These are phyloP conservation scores for Hyles euphorbiae DNA, from an alignment of 1,140 invertebrate species.

Conservation along the genomic window DNA sequence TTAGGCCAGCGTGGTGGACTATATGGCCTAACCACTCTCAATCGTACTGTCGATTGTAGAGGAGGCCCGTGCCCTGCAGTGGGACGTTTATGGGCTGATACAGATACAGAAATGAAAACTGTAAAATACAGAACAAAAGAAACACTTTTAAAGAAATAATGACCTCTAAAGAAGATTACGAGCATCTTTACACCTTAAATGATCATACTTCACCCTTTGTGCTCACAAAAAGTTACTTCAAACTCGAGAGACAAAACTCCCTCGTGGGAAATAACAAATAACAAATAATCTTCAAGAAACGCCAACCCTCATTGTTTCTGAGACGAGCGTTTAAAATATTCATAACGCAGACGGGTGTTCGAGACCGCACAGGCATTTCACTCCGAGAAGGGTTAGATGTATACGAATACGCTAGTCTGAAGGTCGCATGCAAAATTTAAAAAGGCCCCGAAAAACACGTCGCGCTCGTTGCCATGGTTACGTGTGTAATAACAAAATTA, in stretches of 20 bases:
- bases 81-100: no score
- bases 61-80: no score
- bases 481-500: slow-evolving; percentile 58
- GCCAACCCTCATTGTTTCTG: slow-evolving; percentile 3
- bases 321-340: slow-evolving; percentile 5
- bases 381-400: slow-evolving; percentile 1
- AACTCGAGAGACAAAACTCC: not conserved
- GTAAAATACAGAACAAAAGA: no score
- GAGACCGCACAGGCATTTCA: not conserved
- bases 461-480: slow-evolving; percentile 34
- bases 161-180: no score
- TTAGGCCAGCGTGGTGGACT: no score
- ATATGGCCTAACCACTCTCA: no score
- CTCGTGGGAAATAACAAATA: slow-evolving; percentile 21
- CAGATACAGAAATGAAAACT: no score
- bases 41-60: no score
- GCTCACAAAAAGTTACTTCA: no score
- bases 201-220: no score
- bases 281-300: slow-evolving; percentile 16
- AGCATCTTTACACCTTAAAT: no score
- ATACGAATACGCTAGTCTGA: slow-evolving; percentile 13
- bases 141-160: no score
- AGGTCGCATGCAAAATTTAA: slow-evolving; percentile 44
- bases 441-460: slow-evolving; percentile 16
- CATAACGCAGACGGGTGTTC: not conserved